Base-by-base conservation (phyloP, 2,113 vertebrate species). In the Oncorhynchus masou region DNA sequence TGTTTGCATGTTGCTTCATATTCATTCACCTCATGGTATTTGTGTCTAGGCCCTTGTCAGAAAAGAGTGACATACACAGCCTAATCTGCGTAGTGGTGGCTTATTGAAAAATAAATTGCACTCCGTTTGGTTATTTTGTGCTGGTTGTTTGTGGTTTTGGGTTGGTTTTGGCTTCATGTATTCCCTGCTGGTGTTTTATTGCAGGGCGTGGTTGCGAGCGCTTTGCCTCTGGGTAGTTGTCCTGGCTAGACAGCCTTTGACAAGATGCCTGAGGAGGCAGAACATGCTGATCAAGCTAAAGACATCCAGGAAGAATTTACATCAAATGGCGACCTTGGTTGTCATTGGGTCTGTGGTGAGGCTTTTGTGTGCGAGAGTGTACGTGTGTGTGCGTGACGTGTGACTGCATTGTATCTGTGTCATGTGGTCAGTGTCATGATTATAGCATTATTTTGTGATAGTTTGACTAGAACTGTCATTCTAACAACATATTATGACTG, bases 171-270 rank as follows among this genome's bases (percentile, higher is more conserved):
- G 90, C 89, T 88, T 90, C 84, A 88, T 90, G 88, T 85, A 87
- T 88, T 88, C 89, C 59, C 86, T 74, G 5, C 80, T 89, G 86
- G 85, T 84, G 81, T 81, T 89, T 83, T 84, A 80, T 89, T 88
- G 79, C 90, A 94, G 93, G 89, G 84, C 83, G 84, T 76, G 81
- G 82, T 85, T 81, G 86, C 84, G 74, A 78, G 79, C 73, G 84
- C 80, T 83, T 74, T 88, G 88, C 87, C 90, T 89, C 85, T 78
- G 81, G 79, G 85, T 89, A 66, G 79, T 88, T 94, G 93, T 92
- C 92, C 92, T 92, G 94, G 93, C 92, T 92, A 84, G 83, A 91
- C 29, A 45, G 81, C 88, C 91, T 90, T 90, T 87, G 91, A 94
- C 90, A 87, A 88, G 87, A 90, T 93, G 90, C 92, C 89, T 77